Evolutionary conservation across 92 coral and sea anemone species (phyloP), one percentile per base, ranked within the genome.

Genomic region (Phenganax stokvisi): DNA sequence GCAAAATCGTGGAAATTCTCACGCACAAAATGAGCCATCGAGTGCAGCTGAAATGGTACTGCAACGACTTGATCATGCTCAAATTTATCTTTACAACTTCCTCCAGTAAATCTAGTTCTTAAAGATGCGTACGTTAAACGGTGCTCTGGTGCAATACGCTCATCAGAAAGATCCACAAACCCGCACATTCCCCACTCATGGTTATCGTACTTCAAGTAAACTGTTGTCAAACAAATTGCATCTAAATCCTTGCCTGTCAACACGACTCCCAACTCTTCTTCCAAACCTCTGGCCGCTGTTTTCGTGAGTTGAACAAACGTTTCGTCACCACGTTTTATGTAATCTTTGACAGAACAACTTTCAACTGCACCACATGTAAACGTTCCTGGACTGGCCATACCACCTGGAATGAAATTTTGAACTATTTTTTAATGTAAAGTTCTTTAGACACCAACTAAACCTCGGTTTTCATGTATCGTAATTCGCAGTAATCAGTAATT

Each of bases 151-250:
- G 89, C 89, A 28, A 96, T 88, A 60, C 99, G 96, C 76, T 88
- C 56, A 77, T 96, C 97, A 30, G 97, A 92, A 56, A 96, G 92
- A 81, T 96, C 97, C 13, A 96, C 96, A 80, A 90, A 96, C 6
- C 99, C 99, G 86, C 99, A 96, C 76, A 90, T 87, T 9, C 97
- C 99, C 99, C 99, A 96, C 60, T 96, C 99, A 77, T 96, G 99
- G 0, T 97, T 96, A 73, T 96, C 99, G 72, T 88, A 96, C 79
- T 92, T 96, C 29, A 96, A 96, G 81, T 92, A 96, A 54, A 96
- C 99, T 63, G 97, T 96, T 9, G 96, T 79, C 66, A 92, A 87
- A 72, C 97, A 92, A 2, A 96, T 89, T 27, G 99, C 97, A 64
- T 89, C 85, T 84, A 86, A 75, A 72, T 96, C 99, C 6, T 31